phyloP scores from a whole-genome alignment of 2,113 vertebrate species.

The Atlantisia rogersi region DNA sequence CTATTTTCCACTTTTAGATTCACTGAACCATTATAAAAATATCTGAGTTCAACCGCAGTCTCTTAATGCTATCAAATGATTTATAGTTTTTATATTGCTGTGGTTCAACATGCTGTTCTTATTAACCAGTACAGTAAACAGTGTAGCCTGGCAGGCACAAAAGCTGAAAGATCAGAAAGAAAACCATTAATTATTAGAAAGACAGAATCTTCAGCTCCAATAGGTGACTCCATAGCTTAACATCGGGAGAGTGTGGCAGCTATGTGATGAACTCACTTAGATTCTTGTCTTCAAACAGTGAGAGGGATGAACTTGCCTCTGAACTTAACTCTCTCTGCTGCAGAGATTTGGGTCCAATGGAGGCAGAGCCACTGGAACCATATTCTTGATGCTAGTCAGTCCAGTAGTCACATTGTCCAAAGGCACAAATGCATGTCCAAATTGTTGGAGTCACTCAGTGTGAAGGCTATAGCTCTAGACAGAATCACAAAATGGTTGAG shows the following conservation, averaged over 20 bases:
- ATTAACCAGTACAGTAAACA: background rate
- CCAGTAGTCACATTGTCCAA: background rate
- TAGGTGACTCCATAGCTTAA: background rate
- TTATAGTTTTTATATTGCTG: background rate
- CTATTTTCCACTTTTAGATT: background rate
- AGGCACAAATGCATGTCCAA: background rate
- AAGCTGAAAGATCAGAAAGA: constrained; percentile 7
- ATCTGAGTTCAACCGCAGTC: background rate
- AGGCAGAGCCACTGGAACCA: background rate
- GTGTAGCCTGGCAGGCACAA: background rate
- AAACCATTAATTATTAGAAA: background rate
- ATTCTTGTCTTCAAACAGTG: background rate
- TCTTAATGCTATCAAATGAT: constrained; percentile 5
- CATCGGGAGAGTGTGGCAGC: background rate
- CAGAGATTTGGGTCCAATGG: background rate
- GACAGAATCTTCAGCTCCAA: background rate
- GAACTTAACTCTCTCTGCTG: background rate
- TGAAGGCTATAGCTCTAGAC: background rate
- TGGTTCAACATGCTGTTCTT: background rate
- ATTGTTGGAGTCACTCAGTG: background rate
- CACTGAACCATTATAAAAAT: constrained; percentile 4
- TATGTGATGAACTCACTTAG: background rate
- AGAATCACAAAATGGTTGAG: background rate
- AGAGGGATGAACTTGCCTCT: background rate
- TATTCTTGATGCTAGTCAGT: background rate